phyloP scores from a whole-genome alignment of 2,888 invertebrate genomes.

The Hirtodrosophila alboralis region DNA sequence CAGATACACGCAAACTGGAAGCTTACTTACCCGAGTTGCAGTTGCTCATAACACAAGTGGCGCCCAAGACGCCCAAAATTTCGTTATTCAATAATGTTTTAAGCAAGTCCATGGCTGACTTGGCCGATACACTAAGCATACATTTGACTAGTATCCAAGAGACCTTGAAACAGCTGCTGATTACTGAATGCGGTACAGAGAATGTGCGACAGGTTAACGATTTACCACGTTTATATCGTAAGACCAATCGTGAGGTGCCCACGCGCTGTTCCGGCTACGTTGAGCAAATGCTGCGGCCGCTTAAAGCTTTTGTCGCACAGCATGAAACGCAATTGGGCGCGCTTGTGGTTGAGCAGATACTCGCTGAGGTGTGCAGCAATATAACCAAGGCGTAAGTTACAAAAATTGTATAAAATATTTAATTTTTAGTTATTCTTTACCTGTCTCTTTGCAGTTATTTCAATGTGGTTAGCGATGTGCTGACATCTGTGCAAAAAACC shows the following conservation, averaged over 20 bases:
- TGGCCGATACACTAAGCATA: conserved; percentile 55
- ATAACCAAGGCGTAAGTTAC: conserved; percentile 86
- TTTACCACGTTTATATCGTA: conserved; percentile 95
- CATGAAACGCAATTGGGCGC: conserved; percentile 80
- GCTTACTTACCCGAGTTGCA: conserved; percentile 67
- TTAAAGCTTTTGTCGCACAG: conserved; percentile 84
- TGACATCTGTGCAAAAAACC: conserved; percentile 96
- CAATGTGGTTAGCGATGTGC: conserved; percentile 92
- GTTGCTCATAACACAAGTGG: conserved; percentile 88
- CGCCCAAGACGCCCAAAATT: conserved; percentile 46
- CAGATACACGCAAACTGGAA: conserved; percentile 73
- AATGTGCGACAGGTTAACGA: conserved; percentile 94
- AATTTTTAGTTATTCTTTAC: too few species aligned
- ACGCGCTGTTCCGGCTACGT: conserved; percentile 92
- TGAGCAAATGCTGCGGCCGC: conserved; percentile 87
- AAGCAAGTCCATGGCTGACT: conserved; percentile 69
- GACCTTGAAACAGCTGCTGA: conserved; percentile 92
- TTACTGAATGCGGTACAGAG: conserved; percentile 88
- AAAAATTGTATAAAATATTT: not conserved
- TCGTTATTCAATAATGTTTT: conserved; percentile 63
- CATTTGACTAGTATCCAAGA: conserved; percentile 82
- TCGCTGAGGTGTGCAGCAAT: conserved; percentile 83
- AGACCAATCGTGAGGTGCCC: conserved; percentile 95
- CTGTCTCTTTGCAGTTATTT: conserved; percentile 86
- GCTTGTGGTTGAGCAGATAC: conserved; percentile 71